Percentiles rank a stretch among this genome's conserved stretches.
Evolutionary conservation across 2,888 invertebrate species (phyloP).

Genomic region (Muschampia plurimacula): DNA sequence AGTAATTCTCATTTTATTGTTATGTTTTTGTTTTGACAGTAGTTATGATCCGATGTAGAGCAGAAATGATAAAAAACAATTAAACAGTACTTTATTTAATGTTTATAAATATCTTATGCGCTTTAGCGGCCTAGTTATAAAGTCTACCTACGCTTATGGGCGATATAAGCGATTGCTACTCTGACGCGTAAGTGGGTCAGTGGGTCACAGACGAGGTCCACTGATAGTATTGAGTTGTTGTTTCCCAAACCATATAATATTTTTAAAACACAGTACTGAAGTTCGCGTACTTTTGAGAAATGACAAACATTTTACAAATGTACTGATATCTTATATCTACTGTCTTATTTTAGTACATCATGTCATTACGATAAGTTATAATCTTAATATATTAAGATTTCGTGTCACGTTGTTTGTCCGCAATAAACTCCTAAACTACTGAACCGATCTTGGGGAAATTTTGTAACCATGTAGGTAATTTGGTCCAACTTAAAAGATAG

Average conservation of each 20-base stretch:
- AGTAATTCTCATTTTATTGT: background rate
- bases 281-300: constrained; percentile 3
- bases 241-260: constrained; percentile 68
- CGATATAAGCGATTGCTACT: constrained; percentile 70
- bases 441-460: too few relatives aligned
- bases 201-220: constrained; percentile 85
- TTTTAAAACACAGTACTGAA: constrained; percentile 42
- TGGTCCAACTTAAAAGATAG: too few relatives aligned
- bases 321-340: background rate
- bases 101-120: constrained; percentile 42
- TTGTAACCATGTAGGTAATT: too few relatives aligned
- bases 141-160: constrained; percentile 55
- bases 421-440: too few relatives aligned
- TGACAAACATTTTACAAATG: background rate
- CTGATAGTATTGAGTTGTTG: constrained; percentile 59
- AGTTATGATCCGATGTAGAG: background rate
- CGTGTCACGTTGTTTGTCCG: too few relatives aligned
- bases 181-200: constrained; percentile 87
- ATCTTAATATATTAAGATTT: too few relatives aligned
- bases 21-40: background rate
- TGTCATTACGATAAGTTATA: too few relatives aligned
- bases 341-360: too few relatives aligned
- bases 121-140: constrained; percentile 51
- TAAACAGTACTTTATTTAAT: constrained; percentile 1
- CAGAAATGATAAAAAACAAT: constrained; percentile 7